Percentiles rank a stretch among this genome's conserved stretches.
phyloP scores from a whole-genome alignment of 2,113 vertebrate genomes.

The Nerophis lumbriciformis region DNA sequence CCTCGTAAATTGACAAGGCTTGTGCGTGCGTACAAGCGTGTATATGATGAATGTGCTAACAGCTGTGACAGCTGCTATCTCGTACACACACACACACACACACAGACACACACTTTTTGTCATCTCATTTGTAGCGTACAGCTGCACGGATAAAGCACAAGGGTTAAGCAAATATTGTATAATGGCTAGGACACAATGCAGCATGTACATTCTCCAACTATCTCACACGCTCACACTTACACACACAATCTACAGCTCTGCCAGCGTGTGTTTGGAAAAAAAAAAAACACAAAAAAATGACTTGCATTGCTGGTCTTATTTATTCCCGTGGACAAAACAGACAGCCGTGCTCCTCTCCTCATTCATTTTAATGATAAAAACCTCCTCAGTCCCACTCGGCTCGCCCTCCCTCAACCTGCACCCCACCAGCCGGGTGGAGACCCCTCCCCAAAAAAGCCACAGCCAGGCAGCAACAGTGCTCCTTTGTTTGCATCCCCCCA shows the following conservation, averaged over 20 bases:
- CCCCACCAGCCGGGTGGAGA: slow-evolving; percentile 48
- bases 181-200: slow-evolving; percentile 65
- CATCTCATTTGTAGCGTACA: slow-evolving; percentile 62
- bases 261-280: not conserved
- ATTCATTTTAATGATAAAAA: slow-evolving; percentile 63
- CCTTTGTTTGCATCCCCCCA: slow-evolving; percentile 77
- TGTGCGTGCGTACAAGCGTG: slow-evolving; percentile 12
- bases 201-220: slow-evolving; percentile 19
- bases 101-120: slow-evolving; percentile 13
- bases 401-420: slow-evolving; percentile 16
- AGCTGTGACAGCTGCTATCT: too few species aligned
- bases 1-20: slow-evolving; percentile 26
- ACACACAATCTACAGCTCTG: slow-evolving; percentile 22
- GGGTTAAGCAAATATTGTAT: slow-evolving; percentile 72
- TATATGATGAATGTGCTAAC: not conserved
- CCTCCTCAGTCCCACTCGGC: slow-evolving; percentile 41
- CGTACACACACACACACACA: too few species aligned
- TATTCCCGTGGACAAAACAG: slow-evolving; percentile 51
- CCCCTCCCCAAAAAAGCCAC: slow-evolving; percentile 51
- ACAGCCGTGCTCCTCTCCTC: slow-evolving; percentile 42
- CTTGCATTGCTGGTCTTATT: slow-evolving; percentile 59
- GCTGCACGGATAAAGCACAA: slow-evolving; percentile 69
- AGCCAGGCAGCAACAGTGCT: slow-evolving; percentile 77
- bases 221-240: slow-evolving; percentile 27
- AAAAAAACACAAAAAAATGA: slow-evolving; percentile 11